phyloP scores from a whole-genome alignment of 1,140 invertebrate genomes.

The Drosophila hydei region DNA sequence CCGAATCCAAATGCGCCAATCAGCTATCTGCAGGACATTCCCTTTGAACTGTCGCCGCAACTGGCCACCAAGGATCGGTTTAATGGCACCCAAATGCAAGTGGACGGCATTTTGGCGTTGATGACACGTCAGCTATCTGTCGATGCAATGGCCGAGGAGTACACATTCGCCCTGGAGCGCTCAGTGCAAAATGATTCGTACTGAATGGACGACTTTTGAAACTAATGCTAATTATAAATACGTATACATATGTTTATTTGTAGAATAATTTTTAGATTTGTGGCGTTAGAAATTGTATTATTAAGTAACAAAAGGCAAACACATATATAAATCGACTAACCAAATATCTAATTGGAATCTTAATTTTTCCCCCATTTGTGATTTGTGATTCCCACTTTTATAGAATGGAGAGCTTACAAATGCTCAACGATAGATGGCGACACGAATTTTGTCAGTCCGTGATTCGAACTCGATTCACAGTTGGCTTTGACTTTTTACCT shows the following conservation, averaged over 20 bases:
- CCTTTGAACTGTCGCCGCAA: conserved; percentile 74
- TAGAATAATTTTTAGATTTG: conserved; percentile 29
- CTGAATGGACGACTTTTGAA: conserved; percentile 25
- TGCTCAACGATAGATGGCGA: conserved; percentile 7
- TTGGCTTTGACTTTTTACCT: conserved; percentile 4
- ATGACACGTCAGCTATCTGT: conserved; percentile 76
- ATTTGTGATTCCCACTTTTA: conserved; percentile 4
- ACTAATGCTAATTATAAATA: conserved; percentile 10
- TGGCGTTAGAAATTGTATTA: conserved; percentile 24
- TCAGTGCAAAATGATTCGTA: conserved; percentile 78
- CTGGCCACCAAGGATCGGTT: conserved; percentile 56
- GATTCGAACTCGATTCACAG: neutral
- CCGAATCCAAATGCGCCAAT: conserved; percentile 33
- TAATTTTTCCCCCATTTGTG: neutral
- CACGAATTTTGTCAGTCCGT: neutral
- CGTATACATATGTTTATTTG: neutral
- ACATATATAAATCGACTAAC: neutral
- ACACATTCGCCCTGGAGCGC: conserved; percentile 74
- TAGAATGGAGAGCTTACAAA: neutral
- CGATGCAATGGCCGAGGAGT: conserved; percentile 66
- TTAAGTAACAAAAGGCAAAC: neutral
- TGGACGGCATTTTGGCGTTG: conserved; percentile 74
- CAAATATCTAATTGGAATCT: too few relatives aligned
- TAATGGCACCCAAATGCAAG: conserved; percentile 64
- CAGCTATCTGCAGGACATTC: conserved; percentile 77